These are phyloP conservation scores for Spondyliosoma cantharus DNA, from an alignment of 2,797 vertebrate genomes.

Conservation along the genomic window DNA sequence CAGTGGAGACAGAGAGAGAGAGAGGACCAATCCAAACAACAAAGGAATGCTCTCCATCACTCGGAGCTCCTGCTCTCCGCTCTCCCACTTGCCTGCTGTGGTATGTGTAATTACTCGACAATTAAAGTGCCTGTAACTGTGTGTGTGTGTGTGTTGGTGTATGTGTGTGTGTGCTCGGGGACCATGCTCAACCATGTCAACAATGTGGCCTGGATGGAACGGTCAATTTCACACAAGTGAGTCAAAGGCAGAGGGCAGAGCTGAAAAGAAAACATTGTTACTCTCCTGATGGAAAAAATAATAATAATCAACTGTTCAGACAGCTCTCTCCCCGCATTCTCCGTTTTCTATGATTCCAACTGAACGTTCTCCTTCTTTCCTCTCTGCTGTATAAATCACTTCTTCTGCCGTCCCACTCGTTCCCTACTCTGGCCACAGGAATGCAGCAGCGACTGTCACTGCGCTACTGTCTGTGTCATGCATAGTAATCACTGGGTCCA, in stretches of 20 bases:
- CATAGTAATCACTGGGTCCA: constrained; percentile 58
- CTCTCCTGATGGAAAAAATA: constrained; percentile 21
- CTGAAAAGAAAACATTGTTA: constrained; percentile 51
- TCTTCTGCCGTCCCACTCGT: not conserved
- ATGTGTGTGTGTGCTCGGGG: constrained; percentile 44
- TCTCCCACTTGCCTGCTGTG: constrained; percentile 74
- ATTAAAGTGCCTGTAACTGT: constrained; percentile 75
- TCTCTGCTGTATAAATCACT: constrained; percentile 25
- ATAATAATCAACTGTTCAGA: constrained; percentile 31
- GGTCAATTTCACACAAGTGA: constrained; percentile 51
- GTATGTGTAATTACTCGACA: constrained; percentile 81
- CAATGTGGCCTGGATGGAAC: constrained; percentile 66
- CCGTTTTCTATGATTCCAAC: not conserved
- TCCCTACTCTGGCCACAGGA: constrained; percentile 55
- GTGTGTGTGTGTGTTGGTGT: constrained; percentile 47
- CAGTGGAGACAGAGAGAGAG: constrained; percentile 22
- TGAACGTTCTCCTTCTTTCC: not conserved
- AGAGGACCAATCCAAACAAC: constrained; percentile 69
- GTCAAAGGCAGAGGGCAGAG: constrained; percentile 12
- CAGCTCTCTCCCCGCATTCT: constrained; percentile 7
- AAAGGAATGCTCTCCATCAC: constrained; percentile 73
- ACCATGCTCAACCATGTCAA: constrained; percentile 69
- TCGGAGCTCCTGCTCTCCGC: constrained; percentile 45
- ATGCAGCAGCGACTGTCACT: constrained; percentile 53
- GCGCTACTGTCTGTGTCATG: constrained; percentile 42